These are phyloP conservation scores for Lota lota DNA, from an alignment of 2,113 vertebrate genomes.

Conservation along the genomic window DNA sequence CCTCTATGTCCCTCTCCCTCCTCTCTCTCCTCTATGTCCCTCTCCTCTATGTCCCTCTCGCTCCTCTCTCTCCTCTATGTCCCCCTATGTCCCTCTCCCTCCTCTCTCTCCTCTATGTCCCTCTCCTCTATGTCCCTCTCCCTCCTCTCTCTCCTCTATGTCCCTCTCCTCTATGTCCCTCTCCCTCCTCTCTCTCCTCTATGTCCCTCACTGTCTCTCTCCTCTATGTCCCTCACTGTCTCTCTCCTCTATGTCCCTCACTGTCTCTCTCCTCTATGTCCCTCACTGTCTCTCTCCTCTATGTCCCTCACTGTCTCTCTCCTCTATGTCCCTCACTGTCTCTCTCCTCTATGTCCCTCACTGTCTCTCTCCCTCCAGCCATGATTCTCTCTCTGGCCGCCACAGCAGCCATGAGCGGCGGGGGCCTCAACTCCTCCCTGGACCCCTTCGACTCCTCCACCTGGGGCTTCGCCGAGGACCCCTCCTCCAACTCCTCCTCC, in stretches of 20 bases:
- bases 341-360: not conserved
- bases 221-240: not conserved
- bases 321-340: not conserved
- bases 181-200: not conserved
- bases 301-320: not conserved
- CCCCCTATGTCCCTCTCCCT: not conserved
- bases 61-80: not conserved
- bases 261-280: not conserved
- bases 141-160: not conserved
- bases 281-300: not conserved
- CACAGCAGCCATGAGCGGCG: slow-evolving; percentile 65
- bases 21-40: not conserved
- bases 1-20: too few species aligned
- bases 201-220: too few species aligned
- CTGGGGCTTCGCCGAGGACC: slow-evolving; percentile 60
- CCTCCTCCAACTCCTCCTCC: slow-evolving; percentile 52
- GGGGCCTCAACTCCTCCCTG: slow-evolving; percentile 52
- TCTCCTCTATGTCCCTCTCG: too few species aligned
- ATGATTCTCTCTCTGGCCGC: slow-evolving; percentile 80
- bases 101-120: slow-evolving; percentile 20
- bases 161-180: not conserved
- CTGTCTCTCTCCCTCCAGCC: slow-evolving; percentile 53
- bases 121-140: not conserved
- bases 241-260: not conserved
- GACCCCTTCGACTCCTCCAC: slow-evolving; percentile 60